Conservation (phyloP, 2,888 invertebrate genomes). For the Ellobium chinense region DNA sequence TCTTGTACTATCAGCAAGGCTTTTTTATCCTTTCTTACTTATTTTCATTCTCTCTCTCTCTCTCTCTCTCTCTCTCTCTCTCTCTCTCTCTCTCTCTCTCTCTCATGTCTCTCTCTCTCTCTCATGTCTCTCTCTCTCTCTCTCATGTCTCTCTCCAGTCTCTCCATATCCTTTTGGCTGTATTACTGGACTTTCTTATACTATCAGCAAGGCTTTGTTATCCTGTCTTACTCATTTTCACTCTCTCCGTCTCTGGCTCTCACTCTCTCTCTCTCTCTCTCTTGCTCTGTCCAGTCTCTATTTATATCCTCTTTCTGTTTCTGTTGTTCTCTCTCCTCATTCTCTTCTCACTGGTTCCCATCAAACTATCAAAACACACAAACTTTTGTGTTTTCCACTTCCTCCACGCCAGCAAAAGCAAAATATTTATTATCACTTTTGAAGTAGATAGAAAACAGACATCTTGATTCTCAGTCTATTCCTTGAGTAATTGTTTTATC, state of each 20-base stretch:
- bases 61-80: conserved; percentile 20
- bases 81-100: conserved; percentile 3
- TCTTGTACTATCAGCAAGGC: too few relatives aligned
- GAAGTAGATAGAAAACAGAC: too few relatives aligned
- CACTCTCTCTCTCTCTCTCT: conserved; percentile 13
- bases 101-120: not conserved
- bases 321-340: not conserved
- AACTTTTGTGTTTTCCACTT: too few relatives aligned
- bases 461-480: too few relatives aligned
- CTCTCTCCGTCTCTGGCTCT: conserved; percentile 1
- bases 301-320: not conserved
- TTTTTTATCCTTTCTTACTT: not conserved
- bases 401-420: too few relatives aligned
- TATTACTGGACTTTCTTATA: too few relatives aligned
- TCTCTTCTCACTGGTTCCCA: not conserved
- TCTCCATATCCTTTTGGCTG: not conserved
- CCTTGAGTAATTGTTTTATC: too few relatives aligned
- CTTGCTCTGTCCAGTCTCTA: not conserved
- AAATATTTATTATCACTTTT: too few relatives aligned
- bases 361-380: too few relatives aligned
- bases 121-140: not conserved
- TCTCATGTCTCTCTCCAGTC: not conserved
- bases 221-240: not conserved
- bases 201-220: too few relatives aligned
- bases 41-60: conserved; percentile 21